A percentile compares a stretch with the other conserved stretches of the same genome.
Conservation (phyloP, 2,113 vertebrate species). For the Camelus dromedarius region DNA sequence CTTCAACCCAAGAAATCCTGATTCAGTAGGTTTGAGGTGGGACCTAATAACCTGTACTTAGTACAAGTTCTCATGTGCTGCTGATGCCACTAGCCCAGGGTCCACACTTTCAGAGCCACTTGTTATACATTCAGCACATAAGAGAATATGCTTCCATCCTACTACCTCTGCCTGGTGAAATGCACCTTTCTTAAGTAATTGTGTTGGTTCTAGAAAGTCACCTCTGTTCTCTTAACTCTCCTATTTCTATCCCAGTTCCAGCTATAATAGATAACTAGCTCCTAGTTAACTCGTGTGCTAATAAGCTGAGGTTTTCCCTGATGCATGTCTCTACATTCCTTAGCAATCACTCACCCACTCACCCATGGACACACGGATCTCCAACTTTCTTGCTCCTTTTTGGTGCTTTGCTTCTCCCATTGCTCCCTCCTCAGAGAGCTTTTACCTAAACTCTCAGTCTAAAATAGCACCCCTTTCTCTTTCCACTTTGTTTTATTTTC, state of each 20-base stretch:
- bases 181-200: background rate
- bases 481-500: background rate
- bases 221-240: background rate
- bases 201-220: background rate
- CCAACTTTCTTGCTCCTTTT: background rate
- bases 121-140: background rate
- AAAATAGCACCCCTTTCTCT: background rate
- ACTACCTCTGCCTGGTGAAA: background rate
- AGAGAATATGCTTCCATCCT: background rate
- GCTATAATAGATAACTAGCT: background rate
- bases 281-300: background rate
- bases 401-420: background rate
- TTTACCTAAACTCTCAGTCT: background rate
- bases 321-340: background rate
- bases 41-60: background rate
- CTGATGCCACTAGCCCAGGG: background rate
- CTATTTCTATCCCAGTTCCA: background rate
- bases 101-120: background rate
- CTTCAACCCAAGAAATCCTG: background rate
- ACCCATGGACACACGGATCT: background rate
- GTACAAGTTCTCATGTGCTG: background rate
- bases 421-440: background rate
- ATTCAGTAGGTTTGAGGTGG: background rate
- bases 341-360: background rate
- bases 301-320: background rate